Conservation (phyloP, 2,888 invertebrate genomes). For the Globia sparganii region DNA sequence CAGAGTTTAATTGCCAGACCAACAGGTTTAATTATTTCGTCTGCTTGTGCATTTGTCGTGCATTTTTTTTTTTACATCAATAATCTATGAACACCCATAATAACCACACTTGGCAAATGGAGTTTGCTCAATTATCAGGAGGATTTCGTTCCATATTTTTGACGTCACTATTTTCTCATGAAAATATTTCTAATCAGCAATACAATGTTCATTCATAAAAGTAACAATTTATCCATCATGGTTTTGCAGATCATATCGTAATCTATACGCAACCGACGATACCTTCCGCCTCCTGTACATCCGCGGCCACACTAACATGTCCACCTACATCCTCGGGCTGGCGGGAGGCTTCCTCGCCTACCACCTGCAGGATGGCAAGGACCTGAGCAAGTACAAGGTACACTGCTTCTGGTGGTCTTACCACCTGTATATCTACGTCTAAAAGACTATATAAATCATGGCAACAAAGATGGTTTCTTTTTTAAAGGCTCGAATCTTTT, state of each 20-base stretch:
- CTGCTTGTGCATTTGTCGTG: not conserved
- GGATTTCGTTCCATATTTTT: not conserved
- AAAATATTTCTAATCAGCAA: not conserved
- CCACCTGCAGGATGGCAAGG: conserved; percentile 77
- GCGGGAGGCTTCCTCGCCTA: conserved; percentile 82
- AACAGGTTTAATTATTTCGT: not conserved
- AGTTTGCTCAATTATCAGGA: not conserved
- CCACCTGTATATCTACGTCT: not conserved
- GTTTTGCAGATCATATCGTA: conserved; percentile 76
- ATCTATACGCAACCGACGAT: conserved; percentile 75
- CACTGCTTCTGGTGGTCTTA: not conserved
- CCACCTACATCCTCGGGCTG: conserved; percentile 82
- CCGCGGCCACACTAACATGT: conserved; percentile 85
- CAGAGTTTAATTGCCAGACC: not conserved
- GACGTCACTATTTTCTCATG: not conserved
- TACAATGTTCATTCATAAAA: not conserved
- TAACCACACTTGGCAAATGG: not conserved
- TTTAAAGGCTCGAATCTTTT: not conserved
- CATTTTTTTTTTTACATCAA: not conserved
- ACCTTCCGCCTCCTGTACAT: conserved; percentile 82
- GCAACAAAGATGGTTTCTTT: not conserved
- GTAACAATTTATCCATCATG: not conserved
- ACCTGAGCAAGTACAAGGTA: conserved; percentile 76
- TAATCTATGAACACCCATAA: not conserved
- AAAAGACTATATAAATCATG: not conserved